Evolutionary conservation across 2,888 invertebrate species (phyloP), one percentile per base, ranked within the genome.

Genomic region (Cheilosia scutellata): DNA sequence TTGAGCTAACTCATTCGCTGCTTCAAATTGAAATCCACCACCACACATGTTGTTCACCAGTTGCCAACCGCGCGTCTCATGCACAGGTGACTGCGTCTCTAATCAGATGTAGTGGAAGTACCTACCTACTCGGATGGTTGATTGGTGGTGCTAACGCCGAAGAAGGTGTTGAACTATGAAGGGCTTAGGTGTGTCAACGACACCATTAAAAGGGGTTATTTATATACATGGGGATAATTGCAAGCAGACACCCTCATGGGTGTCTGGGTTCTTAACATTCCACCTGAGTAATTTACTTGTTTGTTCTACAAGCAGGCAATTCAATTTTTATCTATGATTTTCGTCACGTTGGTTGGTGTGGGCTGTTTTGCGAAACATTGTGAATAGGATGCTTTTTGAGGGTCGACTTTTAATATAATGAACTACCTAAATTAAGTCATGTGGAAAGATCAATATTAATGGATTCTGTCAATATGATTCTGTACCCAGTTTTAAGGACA

Each of bases 81-180:
- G 55, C 42, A 76, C 82, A 86, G 82, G 76, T 82, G 86, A 77
- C 65, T 86, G 86, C 76, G 72, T 77, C 86, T 82, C 86, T 86
- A 82, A 86, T 86, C 86, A 77, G 72, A 68, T 66, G 68, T 31
- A 63, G 5, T 27, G 11, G 13, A 20, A 4, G 7, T n/a, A 47
- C 13, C 13, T 27, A 51, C 27, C 31, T 63, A 76, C 62, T 86
- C 57, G 66, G n/a, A 68, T 71, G 76, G 82, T 68, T 82, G 82
- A 79, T 86, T 82, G 72, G 71, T 82, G 77, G 63, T 65, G 60
- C 71, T 51, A 42, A 51, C 60, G 29, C 57, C 37, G 51, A 31
- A 20, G 42, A 44, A 86, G 76, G 86, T 86, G 77, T 77, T 82
- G 76, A 82, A 72, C 86, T 77, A 68, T 82, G 72, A 76, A 86